These are phyloP conservation scores for Glaucopsyche alexis DNA, from an alignment of 2,888 invertebrate genomes.

Conservation along the genomic window DNA sequence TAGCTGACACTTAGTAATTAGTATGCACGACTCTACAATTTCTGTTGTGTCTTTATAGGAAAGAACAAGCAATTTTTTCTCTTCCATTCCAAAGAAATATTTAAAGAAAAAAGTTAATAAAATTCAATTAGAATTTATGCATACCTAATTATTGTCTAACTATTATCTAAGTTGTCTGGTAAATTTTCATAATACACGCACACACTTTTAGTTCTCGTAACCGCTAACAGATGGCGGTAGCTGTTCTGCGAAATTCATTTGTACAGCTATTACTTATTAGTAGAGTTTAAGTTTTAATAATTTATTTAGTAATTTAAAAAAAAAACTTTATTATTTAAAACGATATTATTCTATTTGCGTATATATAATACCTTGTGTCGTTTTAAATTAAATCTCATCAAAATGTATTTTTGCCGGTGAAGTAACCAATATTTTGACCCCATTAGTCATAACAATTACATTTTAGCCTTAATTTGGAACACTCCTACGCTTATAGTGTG, in stretches of 20 bases:
- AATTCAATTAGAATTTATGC: too few species aligned
- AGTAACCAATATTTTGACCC: neutral
- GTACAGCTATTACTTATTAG: neutral
- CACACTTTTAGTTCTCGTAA: conserved; percentile 7
- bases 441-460: neutral
- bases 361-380: neutral
- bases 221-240: conserved; percentile 37
- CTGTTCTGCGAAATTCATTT: conserved; percentile 16
- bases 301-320: neutral
- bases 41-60: too few species aligned
- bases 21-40: too few species aligned
- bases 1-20: too few species aligned
- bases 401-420: neutral
- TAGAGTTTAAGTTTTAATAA: neutral
- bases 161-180: too few species aligned
- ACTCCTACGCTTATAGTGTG: neutral
- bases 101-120: too few species aligned
- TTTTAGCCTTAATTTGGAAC: neutral
- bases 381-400: too few species aligned
- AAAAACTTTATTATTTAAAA: neutral
- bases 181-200: too few species aligned
- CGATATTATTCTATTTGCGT: neutral
- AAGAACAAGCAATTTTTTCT: too few species aligned
- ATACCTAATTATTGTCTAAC: too few species aligned
- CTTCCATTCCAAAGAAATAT: too few species aligned